These are phyloP conservation scores for Hylaeus volcanicus DNA, from an alignment of 1,140 invertebrate genomes.

Conservation along the genomic window DNA sequence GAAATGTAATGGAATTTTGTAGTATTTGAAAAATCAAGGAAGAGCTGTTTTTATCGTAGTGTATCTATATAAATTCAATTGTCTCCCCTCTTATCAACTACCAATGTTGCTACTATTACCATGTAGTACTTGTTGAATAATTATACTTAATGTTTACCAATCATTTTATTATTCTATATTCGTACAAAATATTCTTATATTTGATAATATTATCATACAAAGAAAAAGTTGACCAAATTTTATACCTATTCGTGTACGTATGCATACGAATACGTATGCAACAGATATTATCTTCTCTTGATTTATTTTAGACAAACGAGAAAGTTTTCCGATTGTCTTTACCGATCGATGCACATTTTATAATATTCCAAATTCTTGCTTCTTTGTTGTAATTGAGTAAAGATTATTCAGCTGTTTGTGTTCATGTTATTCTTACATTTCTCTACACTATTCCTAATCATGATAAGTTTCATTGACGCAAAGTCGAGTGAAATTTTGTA, in stretches of 20 bases:
- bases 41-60: conserved; percentile 24
- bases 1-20: conserved; percentile 25
- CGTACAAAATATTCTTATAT: conserved; percentile 74
- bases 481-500: conserved; percentile 32
- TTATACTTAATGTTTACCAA: conserved; percentile 77
- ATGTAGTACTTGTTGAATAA: conserved; percentile 77
- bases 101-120: conserved; percentile 74
- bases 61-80: background rate
- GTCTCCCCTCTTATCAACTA: conserved; percentile 51
- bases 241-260: conserved; percentile 51
- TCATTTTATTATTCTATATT: conserved; percentile 74
- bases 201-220: conserved; percentile 67
- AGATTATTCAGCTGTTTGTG: conserved; percentile 57
- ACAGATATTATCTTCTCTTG: conserved; percentile 51
- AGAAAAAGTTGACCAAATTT: conserved; percentile 64
- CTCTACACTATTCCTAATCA: conserved; percentile 62
- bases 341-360: conserved; percentile 34
- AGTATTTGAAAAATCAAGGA: conserved; percentile 1
- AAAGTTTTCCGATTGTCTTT: conserved; percentile 54
- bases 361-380: conserved; percentile 55
- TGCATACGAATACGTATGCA: conserved; percentile 46
- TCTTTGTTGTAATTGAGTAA: conserved; percentile 58
- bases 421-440: conserved; percentile 54
- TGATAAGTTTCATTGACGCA: conserved; percentile 37
- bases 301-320: conserved; percentile 46